Conservation (phyloP, 2,797 vertebrate genomes). For the Agapornis canus region DNA sequence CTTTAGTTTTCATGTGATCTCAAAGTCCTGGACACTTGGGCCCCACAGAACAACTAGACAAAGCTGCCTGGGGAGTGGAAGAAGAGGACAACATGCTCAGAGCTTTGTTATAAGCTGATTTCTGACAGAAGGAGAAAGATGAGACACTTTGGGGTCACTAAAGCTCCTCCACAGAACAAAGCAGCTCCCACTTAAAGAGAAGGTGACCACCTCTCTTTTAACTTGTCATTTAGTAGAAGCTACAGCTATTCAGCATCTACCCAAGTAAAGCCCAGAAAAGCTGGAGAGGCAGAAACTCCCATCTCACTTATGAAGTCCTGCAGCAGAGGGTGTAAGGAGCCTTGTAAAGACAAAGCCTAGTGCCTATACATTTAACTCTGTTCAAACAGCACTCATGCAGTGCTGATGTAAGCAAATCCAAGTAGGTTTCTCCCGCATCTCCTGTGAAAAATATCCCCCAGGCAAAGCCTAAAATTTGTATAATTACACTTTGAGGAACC, state of each 20-base stretch:
- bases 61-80: not conserved
- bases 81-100: not conserved
- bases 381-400: not conserved
- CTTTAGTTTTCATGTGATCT: not conserved
- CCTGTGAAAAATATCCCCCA: not conserved
- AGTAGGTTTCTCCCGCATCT: not conserved
- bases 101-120: not conserved
- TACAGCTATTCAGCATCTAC: not conserved
- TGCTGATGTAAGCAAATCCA: not conserved
- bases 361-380: not conserved
- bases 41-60: not conserved
- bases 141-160: not conserved
- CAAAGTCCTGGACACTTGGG: not conserved
- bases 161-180: not conserved
- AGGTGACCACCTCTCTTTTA: not conserved
- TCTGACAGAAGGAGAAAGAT: not conserved
- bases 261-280: not conserved
- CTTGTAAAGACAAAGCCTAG: not conserved
- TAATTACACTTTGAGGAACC: conserved; percentile 25
- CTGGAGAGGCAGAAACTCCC: not conserved
- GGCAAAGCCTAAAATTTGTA: conserved; percentile 12
- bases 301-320: not conserved
- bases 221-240: not conserved
- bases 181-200: not conserved
- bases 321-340: not conserved